Percentiles rank a stretch among this genome's conserved stretches.
Conservation (phyloP, 2,113 vertebrate species). For the Podocnemis expansa region DNA sequence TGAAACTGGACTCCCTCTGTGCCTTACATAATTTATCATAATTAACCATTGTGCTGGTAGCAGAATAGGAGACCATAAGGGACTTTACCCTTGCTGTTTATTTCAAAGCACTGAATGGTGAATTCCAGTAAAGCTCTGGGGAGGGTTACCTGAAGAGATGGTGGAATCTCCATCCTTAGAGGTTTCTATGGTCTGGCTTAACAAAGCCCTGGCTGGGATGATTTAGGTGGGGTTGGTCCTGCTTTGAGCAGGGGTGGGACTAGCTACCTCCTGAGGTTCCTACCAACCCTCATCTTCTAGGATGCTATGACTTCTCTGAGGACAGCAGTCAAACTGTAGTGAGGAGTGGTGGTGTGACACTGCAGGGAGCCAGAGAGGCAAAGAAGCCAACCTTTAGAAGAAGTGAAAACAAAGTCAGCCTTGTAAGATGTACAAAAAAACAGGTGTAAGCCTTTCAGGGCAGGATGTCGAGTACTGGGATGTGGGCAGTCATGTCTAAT, state of each 20-base stretch:
- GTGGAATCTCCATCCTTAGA: no score
- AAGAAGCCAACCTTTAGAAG: not conserved
- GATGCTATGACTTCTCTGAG: not conserved
- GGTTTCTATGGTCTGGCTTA: no score
- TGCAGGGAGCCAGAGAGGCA: not conserved
- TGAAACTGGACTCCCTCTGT: accelerated
- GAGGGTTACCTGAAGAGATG: no score
- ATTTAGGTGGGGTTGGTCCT: no score
- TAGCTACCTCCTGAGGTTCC: no score
- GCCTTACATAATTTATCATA: not conserved
- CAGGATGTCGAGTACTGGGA: not conserved
- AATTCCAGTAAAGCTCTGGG: no score
- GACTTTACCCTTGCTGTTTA: not conserved
- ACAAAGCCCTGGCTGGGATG: no score
- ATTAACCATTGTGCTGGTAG: not conserved
- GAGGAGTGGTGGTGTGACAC: not conserved
- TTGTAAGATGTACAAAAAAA: not conserved
- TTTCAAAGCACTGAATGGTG: not conserved
- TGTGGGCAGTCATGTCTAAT: not conserved
- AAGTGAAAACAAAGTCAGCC: not conserved
- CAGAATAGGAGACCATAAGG: not conserved
- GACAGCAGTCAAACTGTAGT: not conserved
- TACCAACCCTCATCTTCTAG: no score
- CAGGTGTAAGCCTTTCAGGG: not conserved
- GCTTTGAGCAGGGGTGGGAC: no score